Conservation (phyloP, 2,113 vertebrate genomes). For the Platycercus adscitus region DNA sequence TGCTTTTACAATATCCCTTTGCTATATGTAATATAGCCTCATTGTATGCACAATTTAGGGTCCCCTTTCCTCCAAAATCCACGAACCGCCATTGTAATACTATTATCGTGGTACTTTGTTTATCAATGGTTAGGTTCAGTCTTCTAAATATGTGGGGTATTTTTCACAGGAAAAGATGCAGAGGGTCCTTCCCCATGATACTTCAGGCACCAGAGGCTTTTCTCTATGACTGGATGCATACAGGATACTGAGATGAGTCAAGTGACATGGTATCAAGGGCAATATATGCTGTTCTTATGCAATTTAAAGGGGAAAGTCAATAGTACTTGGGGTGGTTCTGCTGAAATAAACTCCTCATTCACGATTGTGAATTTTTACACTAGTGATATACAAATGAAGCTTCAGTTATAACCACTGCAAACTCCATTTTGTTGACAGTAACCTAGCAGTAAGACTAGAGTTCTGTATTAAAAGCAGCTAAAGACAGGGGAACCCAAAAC, state of each 20-base stretch:
- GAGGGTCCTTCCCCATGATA: background rate
- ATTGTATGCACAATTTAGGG: background rate
- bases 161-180: background rate
- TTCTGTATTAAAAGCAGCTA: background rate
- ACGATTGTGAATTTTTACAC: background rate
- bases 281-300: background rate
- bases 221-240: background rate
- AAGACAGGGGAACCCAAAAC: background rate
- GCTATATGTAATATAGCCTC: background rate
- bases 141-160: fast-evolving
- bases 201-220: background rate
- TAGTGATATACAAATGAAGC: background rate
- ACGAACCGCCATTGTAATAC: background rate
- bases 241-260: background rate
- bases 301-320: background rate
- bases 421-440: too few relatives aligned
- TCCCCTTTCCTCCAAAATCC: background rate
- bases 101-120: background rate
- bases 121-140: background rate
- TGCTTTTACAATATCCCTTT: background rate
- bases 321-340: background rate
- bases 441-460: background rate
- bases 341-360: background rate
- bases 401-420: background rate
- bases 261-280: background rate